Evolutionary conservation across 2,888 invertebrate species (phyloP).

Genomic region (Polyommatus icarus): DNA sequence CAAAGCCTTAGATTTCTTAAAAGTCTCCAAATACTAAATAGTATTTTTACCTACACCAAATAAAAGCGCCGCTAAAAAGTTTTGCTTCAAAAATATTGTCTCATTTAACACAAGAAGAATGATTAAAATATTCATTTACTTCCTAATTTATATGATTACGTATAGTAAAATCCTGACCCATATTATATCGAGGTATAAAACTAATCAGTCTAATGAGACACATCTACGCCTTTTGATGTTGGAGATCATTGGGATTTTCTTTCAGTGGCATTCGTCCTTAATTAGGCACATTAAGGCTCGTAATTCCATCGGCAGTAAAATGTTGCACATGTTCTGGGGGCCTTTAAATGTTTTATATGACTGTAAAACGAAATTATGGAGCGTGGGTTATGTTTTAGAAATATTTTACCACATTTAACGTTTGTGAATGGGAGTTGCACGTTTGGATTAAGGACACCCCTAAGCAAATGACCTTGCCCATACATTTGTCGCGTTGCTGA

Average conservation of each 20-base stretch:
- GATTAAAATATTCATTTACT: no score
- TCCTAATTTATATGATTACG: background rate
- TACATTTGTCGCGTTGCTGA: no score
- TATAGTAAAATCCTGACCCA: background rate
- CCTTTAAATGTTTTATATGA: conserved; percentile 10
- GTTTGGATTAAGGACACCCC: background rate
- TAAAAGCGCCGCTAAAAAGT: no score
- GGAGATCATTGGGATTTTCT: background rate
- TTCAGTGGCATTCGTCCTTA: background rate
- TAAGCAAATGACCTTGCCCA: no score
- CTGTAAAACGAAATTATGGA: conserved; percentile 24
- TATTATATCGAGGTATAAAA: background rate
- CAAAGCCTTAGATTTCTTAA: no score
- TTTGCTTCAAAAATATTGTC: no score
- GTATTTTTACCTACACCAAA: no score
- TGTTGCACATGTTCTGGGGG: background rate
- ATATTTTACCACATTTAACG: background rate
- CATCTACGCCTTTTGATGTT: conserved; percentile 1
- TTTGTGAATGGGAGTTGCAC: background rate
- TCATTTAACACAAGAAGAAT: no score
- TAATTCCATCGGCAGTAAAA: conserved; percentile 17
- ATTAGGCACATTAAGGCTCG: background rate
- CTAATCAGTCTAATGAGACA: background rate
- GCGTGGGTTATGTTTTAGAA: conserved; percentile 3
- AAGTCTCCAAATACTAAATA: no score